These are phyloP conservation scores for Eublepharis macularius DNA, from an alignment of 2,113 vertebrate genomes.

Conservation along the genomic window DNA sequence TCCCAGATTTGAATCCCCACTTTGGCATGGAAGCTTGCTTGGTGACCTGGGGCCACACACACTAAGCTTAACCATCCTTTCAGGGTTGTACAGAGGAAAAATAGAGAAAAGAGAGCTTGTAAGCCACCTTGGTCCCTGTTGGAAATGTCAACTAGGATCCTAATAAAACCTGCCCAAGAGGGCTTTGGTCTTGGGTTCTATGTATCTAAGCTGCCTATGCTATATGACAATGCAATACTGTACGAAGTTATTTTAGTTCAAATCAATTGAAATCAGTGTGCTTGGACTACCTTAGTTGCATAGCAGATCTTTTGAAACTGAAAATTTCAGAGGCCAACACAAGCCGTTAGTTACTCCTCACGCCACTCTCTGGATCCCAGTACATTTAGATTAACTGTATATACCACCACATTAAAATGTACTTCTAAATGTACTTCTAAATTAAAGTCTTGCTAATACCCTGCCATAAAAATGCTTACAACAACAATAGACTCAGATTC, in stretches of 20 bases:
- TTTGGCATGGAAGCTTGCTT: too few species aligned
- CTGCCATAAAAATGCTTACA: neutral
- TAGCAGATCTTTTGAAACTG: neutral
- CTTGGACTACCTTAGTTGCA: neutral
- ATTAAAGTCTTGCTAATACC: neutral
- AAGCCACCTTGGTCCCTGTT: too few species aligned
- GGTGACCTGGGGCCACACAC: too few species aligned
- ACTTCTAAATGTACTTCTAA: neutral
- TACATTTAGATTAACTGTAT: neutral
- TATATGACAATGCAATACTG: too few species aligned
- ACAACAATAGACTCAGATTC: neutral
- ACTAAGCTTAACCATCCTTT: too few species aligned
- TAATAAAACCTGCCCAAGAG: neutral
- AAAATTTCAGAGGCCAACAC: neutral
- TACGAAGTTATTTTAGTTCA: too few species aligned
- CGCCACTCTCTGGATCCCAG: neutral
- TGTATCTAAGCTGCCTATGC: neutral
- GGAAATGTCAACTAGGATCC: neutral
- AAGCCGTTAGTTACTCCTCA: neutral
- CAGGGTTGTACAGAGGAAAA: too few species aligned
- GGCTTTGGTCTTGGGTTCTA: neutral
- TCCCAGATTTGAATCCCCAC: too few species aligned
- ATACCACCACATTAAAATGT: neutral
- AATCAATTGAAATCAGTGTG: too few species aligned
- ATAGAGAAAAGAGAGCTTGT: too few species aligned